phyloP scores from a whole-genome alignment of 1,140 invertebrate species.

The Armadillidium nasatum region DNA sequence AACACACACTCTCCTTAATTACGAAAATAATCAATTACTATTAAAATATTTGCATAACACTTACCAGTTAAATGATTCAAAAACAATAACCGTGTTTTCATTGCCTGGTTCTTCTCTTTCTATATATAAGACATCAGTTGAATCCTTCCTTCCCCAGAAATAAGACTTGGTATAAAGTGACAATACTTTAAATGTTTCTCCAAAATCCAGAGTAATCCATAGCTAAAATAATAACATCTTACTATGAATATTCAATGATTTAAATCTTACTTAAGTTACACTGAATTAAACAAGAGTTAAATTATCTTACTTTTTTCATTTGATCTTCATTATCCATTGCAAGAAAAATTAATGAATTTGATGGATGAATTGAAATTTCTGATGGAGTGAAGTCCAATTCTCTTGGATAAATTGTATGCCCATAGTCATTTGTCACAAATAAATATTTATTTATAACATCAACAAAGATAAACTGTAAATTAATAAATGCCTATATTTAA shows the following conservation, averaged over 20 bases:
- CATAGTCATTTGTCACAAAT: constrained; percentile 70
- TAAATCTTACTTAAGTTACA: neutral
- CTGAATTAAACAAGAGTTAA: constrained; percentile 24
- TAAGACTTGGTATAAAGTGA: neutral
- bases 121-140: constrained; percentile 16
- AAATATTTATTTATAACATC: constrained; percentile 71
- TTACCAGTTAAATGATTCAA: constrained; percentile 9
- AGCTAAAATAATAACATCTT: neutral
- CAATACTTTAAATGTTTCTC: too few species aligned
- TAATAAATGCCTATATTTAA: constrained; percentile 43
- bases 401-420: constrained; percentile 58
- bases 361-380: constrained; percentile 68
- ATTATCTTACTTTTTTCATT: constrained; percentile 59
- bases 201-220: too few species aligned
- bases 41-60: too few species aligned
- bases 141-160: constrained; percentile 2
- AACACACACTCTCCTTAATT: too few species aligned
- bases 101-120: constrained; percentile 24
- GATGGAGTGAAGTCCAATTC: constrained; percentile 67
- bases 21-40: too few species aligned
- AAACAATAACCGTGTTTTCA: constrained; percentile 10
- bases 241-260: too few species aligned
- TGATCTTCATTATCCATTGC: constrained; percentile 68
- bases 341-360: constrained; percentile 57
- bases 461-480: constrained; percentile 76